Evolutionary conservation across 2,113 vertebrate genomes (phyloP).

Genomic region (Platichthys flesus): DNA sequence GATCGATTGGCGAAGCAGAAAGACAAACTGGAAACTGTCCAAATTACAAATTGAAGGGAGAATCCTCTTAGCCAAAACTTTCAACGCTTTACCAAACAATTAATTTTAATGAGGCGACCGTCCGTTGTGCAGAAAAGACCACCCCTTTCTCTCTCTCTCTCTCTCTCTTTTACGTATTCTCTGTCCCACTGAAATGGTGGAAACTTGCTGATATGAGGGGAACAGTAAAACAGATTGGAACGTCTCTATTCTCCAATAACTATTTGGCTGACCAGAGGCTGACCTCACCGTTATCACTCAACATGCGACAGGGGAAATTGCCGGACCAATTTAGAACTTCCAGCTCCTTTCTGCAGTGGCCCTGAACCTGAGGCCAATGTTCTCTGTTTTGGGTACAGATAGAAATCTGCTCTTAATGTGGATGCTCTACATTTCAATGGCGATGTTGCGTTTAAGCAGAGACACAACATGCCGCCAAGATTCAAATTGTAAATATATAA

Average conservation of each 20-base stretch:
- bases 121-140: constrained; percentile 18
- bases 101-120: constrained; percentile 63
- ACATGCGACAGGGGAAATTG: constrained; percentile 63
- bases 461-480: background rate
- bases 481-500: background rate
- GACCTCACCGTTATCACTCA: constrained; percentile 70
- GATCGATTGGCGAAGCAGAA: constrained; percentile 65
- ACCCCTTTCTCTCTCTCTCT: constrained; percentile 2
- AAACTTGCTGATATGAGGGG: constrained; percentile 71
- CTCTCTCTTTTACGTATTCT: constrained; percentile 29
- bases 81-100: constrained; percentile 70
- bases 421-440: background rate
- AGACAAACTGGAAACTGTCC: constrained; percentile 75
- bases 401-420: constrained; percentile 10
- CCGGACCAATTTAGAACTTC: constrained; percentile 61
- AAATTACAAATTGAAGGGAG: constrained; percentile 74
- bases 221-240: constrained; percentile 73
- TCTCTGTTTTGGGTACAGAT: constrained; percentile 37
- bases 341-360: constrained; percentile 28
- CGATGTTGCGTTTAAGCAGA: constrained; percentile 1
- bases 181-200: constrained; percentile 38
- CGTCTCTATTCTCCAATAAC: constrained; percentile 63
- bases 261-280: constrained; percentile 75
- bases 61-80: constrained; percentile 68
- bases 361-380: constrained; percentile 16